Evolutionary conservation across 2,888 invertebrate species (phyloP), one percentile per base, ranked within the genome.

Genomic region (Seira ritae): DNA sequence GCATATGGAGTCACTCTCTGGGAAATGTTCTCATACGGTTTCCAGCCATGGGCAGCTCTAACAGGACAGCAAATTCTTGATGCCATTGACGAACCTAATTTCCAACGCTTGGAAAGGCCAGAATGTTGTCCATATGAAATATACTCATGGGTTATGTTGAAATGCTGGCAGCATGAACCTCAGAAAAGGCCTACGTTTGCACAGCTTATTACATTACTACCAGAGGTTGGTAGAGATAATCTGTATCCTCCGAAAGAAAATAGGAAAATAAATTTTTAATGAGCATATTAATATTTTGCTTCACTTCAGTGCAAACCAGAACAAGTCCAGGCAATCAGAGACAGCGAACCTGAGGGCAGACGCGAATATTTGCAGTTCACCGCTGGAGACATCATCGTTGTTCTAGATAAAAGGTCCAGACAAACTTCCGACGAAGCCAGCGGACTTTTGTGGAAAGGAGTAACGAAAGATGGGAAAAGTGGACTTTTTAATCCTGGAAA

Each of bases 21-120:
- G 99, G 99, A 99, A 91, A 97, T 99, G 97, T 99, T 99, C 91
- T 97, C 97, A 0, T 99, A 98, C 90, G 99, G 99, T 0, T 97
- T 97, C 90, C 98, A 98, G 91, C 99, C 99, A 0, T 99, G 99
- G 99, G 96, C 96, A 0, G 98, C 97, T 0, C 93, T 97, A 73
- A 97, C 97, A 0, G 97, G 97, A 0, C 95, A 97, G 87, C 97
- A 98, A 91, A 99, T 99, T 88, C 91, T 99, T 3, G 97, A 97
- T 91, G 96, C 98, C 3, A 98, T 99, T 81, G 98, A 99, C 91
- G 95, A 96, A 84, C 98, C 98, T 31, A 95, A 96, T 90, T 96
- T 93, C 90, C 96, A 96, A 93, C 93, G 98, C 84, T 91, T 98
- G 86, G 98, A 98, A 90, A 95, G 96, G 88, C 98, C 98, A 0